These are phyloP conservation scores for Oegoconia quadripuncta DNA, from an alignment of 2,888 invertebrate species.

Conservation along the genomic window DNA sequence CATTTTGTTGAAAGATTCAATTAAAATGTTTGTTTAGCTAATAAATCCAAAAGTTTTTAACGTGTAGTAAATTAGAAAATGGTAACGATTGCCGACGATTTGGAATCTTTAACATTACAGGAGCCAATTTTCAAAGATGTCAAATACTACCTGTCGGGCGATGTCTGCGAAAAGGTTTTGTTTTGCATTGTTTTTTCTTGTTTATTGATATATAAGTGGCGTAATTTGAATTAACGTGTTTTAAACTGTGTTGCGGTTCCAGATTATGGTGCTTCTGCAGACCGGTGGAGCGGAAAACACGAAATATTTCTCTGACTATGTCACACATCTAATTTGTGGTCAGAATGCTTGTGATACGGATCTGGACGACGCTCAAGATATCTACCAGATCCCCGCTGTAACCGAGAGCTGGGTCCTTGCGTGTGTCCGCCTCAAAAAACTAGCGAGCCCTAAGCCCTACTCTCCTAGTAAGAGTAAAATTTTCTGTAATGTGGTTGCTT, in stretches of 20 bases:
- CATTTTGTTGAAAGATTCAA: conserved; percentile 46
- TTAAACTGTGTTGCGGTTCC: conserved; percentile 50
- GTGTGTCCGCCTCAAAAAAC: conserved; percentile 79
- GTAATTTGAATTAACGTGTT: conserved; percentile 39
- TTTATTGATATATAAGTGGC: conserved; percentile 43
- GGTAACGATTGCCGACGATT: conserved; percentile 76
- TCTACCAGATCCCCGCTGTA: conserved; percentile 95
- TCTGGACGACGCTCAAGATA: conserved; percentile 92
- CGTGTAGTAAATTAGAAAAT: conserved; percentile 56
- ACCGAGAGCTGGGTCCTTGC: conserved; percentile 91
- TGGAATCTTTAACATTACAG: conserved; percentile 73
- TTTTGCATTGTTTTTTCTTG: conserved; percentile 44
- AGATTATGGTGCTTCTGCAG: conserved; percentile 88
- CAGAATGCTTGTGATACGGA: conserved; percentile 91
- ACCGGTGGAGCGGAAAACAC: conserved; percentile 93
- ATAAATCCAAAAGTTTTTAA: conserved; percentile 28
- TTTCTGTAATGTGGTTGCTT: conserved; percentile 87
- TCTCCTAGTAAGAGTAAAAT: conserved; percentile 82
- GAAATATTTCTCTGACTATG: conserved; percentile 93
- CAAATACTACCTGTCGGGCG: conserved; percentile 90
- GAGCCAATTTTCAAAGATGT: conserved; percentile 89
- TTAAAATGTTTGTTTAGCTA: conserved; percentile 55
- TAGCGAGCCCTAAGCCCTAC: conserved; percentile 87
- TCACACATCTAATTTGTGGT: conserved; percentile 95
- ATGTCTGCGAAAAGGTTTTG: conserved; percentile 85